Percentiles rank a stretch among this genome's conserved stretches.
phyloP scores from a whole-genome alignment of 1,140 invertebrate species.

The Centruroides sculpturatus region DNA sequence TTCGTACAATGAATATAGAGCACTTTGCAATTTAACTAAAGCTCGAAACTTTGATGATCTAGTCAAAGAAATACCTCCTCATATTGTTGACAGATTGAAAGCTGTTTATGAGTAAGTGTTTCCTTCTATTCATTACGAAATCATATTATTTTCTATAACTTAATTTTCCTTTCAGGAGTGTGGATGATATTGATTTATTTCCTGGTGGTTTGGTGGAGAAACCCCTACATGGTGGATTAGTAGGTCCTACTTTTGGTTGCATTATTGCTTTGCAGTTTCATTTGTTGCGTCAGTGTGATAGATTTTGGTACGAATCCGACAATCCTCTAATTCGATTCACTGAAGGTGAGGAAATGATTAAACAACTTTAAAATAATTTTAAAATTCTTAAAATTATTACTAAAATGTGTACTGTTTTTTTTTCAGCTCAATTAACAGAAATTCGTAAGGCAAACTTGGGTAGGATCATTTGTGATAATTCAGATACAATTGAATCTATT shows the following conservation, averaged over 20 bases:
- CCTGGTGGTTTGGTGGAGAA: conserved; percentile 39
- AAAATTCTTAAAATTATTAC: not conserved
- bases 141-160: too few relatives aligned
- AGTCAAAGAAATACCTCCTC: conserved; percentile 39
- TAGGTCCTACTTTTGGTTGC: conserved; percentile 44
- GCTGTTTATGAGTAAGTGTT: conserved; percentile 29
- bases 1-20: conserved; percentile 25
- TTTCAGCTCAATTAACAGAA: conserved; percentile 69
- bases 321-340: conserved; percentile 67
- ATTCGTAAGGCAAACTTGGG: conserved; percentile 78
- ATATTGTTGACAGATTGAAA: conserved; percentile 33
- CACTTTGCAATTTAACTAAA: conserved; percentile 64
- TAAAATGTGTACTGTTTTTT: conserved; percentile 32
- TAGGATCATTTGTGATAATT: conserved; percentile 84
- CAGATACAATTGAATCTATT: conserved; percentile 71
- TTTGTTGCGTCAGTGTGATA: conserved; percentile 67
- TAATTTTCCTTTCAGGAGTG: conserved; percentile 29
- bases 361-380: not conserved
- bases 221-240: conserved; percentile 35
- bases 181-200: conserved; percentile 43
- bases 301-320: conserved; percentile 90
- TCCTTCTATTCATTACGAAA: too few relatives aligned
- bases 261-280: conserved; percentile 41
- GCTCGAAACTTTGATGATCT: conserved; percentile 60
- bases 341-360: conserved; percentile 31